Percentiles rank a stretch among this genome's conserved stretches.
Conservation (phyloP, 2,888 invertebrate species). For the Phoenoteleia sp. region DNA sequence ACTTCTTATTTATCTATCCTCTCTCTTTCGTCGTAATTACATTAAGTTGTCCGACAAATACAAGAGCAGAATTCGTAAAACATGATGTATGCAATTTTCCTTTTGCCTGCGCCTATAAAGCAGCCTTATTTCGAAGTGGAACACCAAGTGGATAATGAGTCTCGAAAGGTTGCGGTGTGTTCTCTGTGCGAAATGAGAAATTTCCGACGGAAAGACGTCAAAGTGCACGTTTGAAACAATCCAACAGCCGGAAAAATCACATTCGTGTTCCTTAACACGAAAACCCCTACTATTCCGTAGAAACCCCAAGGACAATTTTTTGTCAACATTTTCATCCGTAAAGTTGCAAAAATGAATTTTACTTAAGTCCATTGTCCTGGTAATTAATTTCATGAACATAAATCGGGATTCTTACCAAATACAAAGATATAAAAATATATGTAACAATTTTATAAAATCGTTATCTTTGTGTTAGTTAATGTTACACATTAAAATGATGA, state of each 20-base stretch:
- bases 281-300: not conserved
- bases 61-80: slow-evolving; percentile 1
- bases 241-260: slow-evolving; percentile 43
- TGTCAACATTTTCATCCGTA: not conserved
- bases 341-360: not conserved
- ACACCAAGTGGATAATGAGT: slow-evolving; percentile 49
- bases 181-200: slow-evolving; percentile 43
- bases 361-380: not conserved
- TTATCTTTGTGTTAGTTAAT: no score
- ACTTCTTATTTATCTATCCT: not conserved
- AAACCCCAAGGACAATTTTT: not conserved
- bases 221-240: slow-evolving; percentile 46
- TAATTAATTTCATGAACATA: no score
- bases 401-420: no score
- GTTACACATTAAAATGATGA: no score
- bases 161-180: slow-evolving; percentile 42
- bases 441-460: no score
- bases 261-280: slow-evolving; percentile 26
- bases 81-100: not conserved
- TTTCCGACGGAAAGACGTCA: slow-evolving; percentile 51
- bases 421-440: no score
- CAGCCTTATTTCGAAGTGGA: slow-evolving; percentile 43
- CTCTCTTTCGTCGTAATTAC: not conserved
- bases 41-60: slow-evolving; percentile 22
- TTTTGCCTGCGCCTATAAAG: not conserved